Evolutionary conservation across 2,797 vertebrate species (phyloP).

Genomic region (Fringilla coelebs): DNA sequence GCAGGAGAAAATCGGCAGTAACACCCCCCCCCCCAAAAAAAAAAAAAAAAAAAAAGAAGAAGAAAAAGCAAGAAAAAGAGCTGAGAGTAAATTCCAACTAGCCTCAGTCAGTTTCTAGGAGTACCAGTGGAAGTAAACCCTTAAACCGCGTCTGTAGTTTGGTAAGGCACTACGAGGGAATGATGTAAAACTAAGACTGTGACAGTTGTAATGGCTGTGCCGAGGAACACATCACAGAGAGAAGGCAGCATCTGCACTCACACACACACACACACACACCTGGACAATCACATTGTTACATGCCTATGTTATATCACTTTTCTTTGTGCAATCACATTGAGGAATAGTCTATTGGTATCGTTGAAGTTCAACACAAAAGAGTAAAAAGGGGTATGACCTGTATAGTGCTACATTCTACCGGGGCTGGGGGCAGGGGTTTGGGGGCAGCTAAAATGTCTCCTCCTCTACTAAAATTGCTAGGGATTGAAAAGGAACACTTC

Average conservation of each 20-base stretch:
- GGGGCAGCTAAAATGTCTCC: conserved; percentile 79
- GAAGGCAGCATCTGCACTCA: conserved; percentile 78
- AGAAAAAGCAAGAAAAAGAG: conserved; percentile 17
- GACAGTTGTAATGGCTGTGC: conserved; percentile 77
- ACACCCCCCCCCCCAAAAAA: background rate
- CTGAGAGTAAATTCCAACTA: conserved; percentile 66
- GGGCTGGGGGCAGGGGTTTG: background rate
- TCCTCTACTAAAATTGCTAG: conserved; percentile 51
- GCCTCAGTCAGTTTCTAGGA: conserved; percentile 80
- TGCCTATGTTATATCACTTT: conserved; percentile 89
- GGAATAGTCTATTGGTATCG: conserved; percentile 89
- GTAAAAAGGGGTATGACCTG: conserved; percentile 74
- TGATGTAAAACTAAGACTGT: conserved; percentile 86
- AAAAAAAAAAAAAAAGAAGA: background rate
- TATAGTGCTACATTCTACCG: conserved; percentile 90
- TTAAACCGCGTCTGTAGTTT: conserved; percentile 83
- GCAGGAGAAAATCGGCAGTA: conserved; percentile 23
- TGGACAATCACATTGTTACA: conserved; percentile 89
- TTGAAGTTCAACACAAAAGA: conserved; percentile 79
- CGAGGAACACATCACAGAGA: conserved; percentile 79
- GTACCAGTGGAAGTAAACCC: conserved; percentile 86
- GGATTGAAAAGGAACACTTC: conserved; percentile 60
- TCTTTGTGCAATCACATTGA: conserved; percentile 93
- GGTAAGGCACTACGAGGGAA: conserved; percentile 99
- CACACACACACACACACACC: conserved; percentile 39